These are phyloP conservation scores for Poecile montanus DNA, from an alignment of 2,797 vertebrate genomes.

Conservation along the genomic window DNA sequence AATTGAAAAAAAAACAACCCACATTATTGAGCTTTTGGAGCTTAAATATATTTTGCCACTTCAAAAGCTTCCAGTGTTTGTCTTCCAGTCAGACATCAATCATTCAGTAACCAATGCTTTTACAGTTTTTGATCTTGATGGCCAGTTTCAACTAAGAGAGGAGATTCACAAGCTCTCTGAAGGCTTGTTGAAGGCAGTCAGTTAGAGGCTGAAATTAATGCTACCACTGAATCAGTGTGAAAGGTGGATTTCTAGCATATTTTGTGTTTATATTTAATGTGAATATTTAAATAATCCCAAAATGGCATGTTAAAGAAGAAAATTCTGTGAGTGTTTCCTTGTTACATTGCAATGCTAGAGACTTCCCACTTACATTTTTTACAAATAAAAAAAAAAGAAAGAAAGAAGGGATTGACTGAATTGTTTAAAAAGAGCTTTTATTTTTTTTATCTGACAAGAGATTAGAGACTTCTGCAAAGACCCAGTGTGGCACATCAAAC, in stretches of 20 bases:
- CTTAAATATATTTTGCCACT: background rate
- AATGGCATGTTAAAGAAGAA: background rate
- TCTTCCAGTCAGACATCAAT: background rate
- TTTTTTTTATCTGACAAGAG: background rate
- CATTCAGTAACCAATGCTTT: background rate
- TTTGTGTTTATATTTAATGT: background rate
- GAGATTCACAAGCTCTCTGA: background rate
- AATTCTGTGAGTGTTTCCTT: background rate
- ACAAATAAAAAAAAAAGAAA: background rate
- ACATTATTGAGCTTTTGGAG: background rate
- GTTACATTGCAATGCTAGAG: background rate
- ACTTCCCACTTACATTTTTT: background rate
- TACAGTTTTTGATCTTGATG: background rate
- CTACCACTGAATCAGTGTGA: background rate
- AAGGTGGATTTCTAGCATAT: background rate
- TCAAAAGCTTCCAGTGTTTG: background rate
- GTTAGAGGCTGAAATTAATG: background rate
- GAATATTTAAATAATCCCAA: background rate
- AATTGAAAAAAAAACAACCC: background rate
- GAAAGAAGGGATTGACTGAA: background rate
- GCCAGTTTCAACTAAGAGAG: background rate
- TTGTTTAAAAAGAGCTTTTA: slow-evolving; percentile 16
- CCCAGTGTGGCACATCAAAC: background rate
- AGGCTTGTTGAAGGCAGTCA: background rate
- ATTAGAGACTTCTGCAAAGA: slow-evolving; percentile 16